These are phyloP conservation scores for Porites australiensis DNA, from an alignment of 64 coral and sea anemone genomes.

Conservation along the genomic window DNA sequence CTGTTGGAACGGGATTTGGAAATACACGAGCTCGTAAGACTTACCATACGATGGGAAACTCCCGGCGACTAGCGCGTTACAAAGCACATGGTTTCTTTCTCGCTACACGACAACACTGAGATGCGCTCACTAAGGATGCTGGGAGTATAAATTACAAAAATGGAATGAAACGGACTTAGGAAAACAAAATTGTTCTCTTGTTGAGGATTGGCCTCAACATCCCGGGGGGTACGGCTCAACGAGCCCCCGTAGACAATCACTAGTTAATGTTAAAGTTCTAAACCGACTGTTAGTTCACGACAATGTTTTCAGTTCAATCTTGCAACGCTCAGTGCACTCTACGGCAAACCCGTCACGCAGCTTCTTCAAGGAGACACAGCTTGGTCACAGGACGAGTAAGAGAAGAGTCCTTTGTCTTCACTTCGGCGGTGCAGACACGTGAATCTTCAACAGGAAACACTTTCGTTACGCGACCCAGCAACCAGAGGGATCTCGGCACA, in stretches of 20 bases:
- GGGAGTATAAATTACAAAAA: no score
- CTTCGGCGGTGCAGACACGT: slow-evolving; percentile 9
- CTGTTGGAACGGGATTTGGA: no score
- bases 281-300: background rate
- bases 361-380: slow-evolving; percentile 22
- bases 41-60: no score
- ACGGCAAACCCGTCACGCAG: background rate
- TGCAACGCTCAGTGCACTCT: background rate
- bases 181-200: background rate
- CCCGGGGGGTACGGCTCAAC: background rate
- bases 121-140: no score
- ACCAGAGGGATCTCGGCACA: slow-evolving; percentile 29
- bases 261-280: no score
- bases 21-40: no score
- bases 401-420: background rate
- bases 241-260: background rate
- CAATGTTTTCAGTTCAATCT: background rate
- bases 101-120: no score
- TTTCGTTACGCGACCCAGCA: slow-evolving; percentile 26
- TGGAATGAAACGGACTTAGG: no score
- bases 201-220: slow-evolving; percentile 11
- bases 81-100: no score
- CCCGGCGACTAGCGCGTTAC: no score
- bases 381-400: background rate
- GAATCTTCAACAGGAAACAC: slow-evolving; percentile 34